Conservation (phyloP, 2,797 vertebrate genomes). For the Channa striata region DNA sequence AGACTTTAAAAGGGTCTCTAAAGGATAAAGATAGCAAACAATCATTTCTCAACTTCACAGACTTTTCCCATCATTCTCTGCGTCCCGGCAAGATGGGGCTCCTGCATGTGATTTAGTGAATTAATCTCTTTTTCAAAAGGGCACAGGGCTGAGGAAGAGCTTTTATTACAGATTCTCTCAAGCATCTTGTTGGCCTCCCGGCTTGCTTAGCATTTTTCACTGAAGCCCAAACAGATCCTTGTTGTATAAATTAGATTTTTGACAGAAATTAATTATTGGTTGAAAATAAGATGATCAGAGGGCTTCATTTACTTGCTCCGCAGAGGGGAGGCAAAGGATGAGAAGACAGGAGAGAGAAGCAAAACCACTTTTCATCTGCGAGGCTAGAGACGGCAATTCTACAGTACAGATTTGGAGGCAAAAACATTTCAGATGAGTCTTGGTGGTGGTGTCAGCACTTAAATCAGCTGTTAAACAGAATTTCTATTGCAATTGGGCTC, state of each 20-base stretch:
- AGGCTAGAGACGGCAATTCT: slow-evolving; percentile 17
- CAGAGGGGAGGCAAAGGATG: slow-evolving; percentile 32
- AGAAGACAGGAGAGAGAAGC: slow-evolving; percentile 3
- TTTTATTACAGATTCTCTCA: slow-evolving; percentile 62
- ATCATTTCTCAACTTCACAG: slow-evolving; percentile 52
- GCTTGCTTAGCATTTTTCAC: slow-evolving; percentile 49
- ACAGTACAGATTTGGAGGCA: slow-evolving; percentile 1
- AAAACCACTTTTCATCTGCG: slow-evolving; percentile 13
- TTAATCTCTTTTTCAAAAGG: slow-evolving; percentile 72
- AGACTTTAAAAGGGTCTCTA: slow-evolving; percentile 41
- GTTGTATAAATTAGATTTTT: slow-evolving; percentile 68
- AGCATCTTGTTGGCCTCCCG: slow-evolving; percentile 18
- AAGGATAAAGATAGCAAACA: slow-evolving; percentile 38
- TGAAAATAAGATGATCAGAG: slow-evolving; percentile 62
- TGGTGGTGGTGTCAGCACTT: neutral
- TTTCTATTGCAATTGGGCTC: neutral
- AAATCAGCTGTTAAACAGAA: neutral
- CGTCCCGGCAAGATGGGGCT: slow-evolving; percentile 19
- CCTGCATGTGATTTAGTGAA: slow-evolving; percentile 66
- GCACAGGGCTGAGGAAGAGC: slow-evolving; percentile 47
- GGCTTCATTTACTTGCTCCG: slow-evolving; percentile 44
- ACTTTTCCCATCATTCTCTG: slow-evolving; percentile 33
- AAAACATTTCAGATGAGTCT: neutral
- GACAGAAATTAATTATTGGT: slow-evolving; percentile 72
- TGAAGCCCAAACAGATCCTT: slow-evolving; percentile 55